Evolutionary conservation across 2,113 vertebrate genomes (phyloP).

Genomic region (Pollachius pollachius): DNA sequence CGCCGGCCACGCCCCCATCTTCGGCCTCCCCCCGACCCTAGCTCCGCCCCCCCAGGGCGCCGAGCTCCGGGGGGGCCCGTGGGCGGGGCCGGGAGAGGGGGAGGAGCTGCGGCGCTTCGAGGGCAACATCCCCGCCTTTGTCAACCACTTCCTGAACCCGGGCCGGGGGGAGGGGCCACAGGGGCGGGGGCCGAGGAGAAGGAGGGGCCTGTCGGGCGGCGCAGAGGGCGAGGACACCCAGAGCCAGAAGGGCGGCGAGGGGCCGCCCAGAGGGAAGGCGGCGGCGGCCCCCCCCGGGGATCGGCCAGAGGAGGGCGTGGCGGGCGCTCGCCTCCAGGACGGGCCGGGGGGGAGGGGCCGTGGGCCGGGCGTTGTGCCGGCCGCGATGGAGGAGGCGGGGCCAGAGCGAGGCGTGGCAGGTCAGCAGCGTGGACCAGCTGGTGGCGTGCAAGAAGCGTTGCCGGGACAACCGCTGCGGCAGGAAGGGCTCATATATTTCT

Average conservation of each 20-base stretch:
- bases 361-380: slow-evolving; percentile 46
- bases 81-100: slow-evolving; percentile 1
- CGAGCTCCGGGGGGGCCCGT: background rate
- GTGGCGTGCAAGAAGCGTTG: no score
- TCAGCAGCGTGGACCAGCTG: background rate
- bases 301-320: slow-evolving; percentile 29
- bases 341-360: slow-evolving; percentile 62
- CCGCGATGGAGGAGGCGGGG: slow-evolving; percentile 15
- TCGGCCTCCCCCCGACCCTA: background rate
- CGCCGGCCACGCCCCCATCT: slow-evolving; percentile 11
- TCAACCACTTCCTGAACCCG: slow-evolving; percentile 60
- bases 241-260: background rate
- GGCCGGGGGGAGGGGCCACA: background rate
- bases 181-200: background rate
- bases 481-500: no score
- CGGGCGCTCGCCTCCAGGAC: slow-evolving; percentile 21
- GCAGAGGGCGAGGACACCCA: slow-evolving; percentile 17
- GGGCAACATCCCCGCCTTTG: slow-evolving; percentile 70
- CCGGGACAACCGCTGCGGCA: no score
- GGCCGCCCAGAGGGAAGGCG: slow-evolving; percentile 21
- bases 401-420: slow-evolving; percentile 17
- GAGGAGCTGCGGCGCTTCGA: slow-evolving; percentile 49
- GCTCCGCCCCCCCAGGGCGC: background rate
- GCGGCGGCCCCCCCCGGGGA: slow-evolving; percentile 31
- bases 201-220: slow-evolving; percentile 6